These are phyloP conservation scores for Perodicticus potto DNA, from an alignment of 2,797 vertebrate species.

Conservation along the genomic window DNA sequence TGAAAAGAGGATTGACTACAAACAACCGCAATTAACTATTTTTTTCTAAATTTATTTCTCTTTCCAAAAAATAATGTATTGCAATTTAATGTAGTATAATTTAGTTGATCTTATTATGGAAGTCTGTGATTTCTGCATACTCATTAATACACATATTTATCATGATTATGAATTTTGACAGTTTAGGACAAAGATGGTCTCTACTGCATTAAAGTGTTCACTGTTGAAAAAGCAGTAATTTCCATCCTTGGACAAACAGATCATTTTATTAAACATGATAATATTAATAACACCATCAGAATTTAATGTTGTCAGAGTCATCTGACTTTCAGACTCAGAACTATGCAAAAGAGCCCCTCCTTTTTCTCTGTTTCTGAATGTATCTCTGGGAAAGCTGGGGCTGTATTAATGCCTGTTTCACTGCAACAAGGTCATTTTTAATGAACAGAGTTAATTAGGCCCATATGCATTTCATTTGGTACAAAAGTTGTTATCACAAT, in stretches of 20 bases:
- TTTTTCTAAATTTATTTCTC: not conserved
- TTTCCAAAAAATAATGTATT: not conserved
- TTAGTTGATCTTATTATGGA: not conserved
- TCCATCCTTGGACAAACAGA: not conserved
- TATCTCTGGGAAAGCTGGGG: not conserved
- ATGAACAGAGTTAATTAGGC: constrained; percentile 75
- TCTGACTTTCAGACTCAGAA: not conserved
- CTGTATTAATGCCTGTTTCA: constrained; percentile 18
- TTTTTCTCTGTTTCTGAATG: not conserved
- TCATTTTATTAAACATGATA: constrained; percentile 49
- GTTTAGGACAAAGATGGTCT: not conserved
- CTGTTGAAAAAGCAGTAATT: not conserved
- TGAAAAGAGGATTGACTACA: not conserved
- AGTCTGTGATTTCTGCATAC: not conserved
- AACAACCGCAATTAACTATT: not conserved
- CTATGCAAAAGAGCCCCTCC: not conserved
- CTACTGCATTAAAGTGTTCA: not conserved
- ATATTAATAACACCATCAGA: not conserved
- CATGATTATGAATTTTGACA: not conserved
- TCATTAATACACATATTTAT: not conserved
- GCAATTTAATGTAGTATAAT: not conserved
- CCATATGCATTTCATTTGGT: constrained; percentile 65
- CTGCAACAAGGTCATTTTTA: constrained; percentile 77
- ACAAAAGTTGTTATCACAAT: constrained; percentile 45
- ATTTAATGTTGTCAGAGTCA: not conserved